phyloP scores from a whole-genome alignment of 2,797 vertebrate genomes.

The Acropternis orthonyx region DNA sequence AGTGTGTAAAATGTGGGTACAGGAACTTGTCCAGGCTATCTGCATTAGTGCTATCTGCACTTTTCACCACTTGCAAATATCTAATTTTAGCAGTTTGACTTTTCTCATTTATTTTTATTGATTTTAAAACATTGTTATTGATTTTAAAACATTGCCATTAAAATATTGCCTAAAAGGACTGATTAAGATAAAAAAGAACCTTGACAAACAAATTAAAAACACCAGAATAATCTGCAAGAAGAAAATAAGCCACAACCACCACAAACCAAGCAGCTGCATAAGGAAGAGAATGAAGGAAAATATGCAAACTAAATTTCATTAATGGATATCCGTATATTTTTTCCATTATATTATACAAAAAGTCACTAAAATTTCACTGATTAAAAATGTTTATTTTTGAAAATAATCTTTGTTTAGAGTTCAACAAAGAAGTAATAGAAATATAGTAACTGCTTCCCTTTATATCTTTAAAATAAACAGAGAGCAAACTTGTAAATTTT shows the following conservation, averaged over 20 bases:
- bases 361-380: not conserved
- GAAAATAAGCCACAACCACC: not conserved
- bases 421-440: not conserved
- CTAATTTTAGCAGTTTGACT: not conserved
- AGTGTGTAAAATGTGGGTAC: not conserved
- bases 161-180: not conserved
- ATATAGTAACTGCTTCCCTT: not conserved
- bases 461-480: not conserved
- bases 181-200: not conserved
- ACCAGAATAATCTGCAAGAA: not conserved
- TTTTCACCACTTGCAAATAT: not conserved
- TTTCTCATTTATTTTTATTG: not conserved
- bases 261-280: not conserved
- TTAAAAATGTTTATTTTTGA: not conserved
- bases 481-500: not conserved
- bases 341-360: not conserved
- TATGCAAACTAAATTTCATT: not conserved
- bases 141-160: not conserved
- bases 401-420: not conserved
- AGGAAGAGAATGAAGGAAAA: not conserved
- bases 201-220: fast-evolving
- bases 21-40: not conserved
- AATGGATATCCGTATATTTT: not conserved
- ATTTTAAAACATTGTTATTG: not conserved
- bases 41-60: not conserved